Evolutionary conservation across 1,140 invertebrate species (phyloP), one percentile per base, ranked within the genome.

Genomic region (Trachymyrmex cornetzi): DNA sequence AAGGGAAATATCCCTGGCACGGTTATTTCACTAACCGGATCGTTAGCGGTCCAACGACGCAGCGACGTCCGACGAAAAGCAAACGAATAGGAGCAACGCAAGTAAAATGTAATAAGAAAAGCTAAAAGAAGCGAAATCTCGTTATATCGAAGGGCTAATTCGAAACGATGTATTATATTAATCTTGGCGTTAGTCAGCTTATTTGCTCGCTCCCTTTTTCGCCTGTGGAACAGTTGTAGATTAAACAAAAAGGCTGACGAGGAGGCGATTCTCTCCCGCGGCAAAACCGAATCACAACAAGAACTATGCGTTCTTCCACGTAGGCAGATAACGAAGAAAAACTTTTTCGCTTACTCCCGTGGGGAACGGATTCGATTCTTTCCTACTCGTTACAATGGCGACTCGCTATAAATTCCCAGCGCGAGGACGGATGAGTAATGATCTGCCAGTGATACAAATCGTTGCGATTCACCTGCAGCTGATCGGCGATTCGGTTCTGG

Each of bases 401-500:
- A 89, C 27, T 79, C 69, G 63, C 77, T 71, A 59, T 77, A 86
- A 44, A 81, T 90, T 89, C 88, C 81, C 71, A 27, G 38, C 64
- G 55, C 67, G 71, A 89, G 87, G 86, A 86, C 79, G 87, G 89
- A 94, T 94, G 94, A 94, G 90, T 94, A 94, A 94, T 94, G 94
- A 94, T 94, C 94, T 92, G 92, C 91, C 93, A 94, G 91, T 93
- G 93, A 94, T 94, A 95, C 92, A 94, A 95, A 95, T 94, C 93
- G 93, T 89, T 86, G 89, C 93, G 92, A 94, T 94, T 93, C 94
- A 94, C 93, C 93, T 93, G 93, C 92, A 92, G 91, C 89, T 88
- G 91, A 93, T 93, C 90, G 90, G 63, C 86, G 87, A 92, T 92
- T 94, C 90, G 91, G 92, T 90, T 94, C 92, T 92, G 92, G 89